Conservation (phyloP, 2,888 invertebrate genomes). For the Scaptomyza caliginosa region DNA sequence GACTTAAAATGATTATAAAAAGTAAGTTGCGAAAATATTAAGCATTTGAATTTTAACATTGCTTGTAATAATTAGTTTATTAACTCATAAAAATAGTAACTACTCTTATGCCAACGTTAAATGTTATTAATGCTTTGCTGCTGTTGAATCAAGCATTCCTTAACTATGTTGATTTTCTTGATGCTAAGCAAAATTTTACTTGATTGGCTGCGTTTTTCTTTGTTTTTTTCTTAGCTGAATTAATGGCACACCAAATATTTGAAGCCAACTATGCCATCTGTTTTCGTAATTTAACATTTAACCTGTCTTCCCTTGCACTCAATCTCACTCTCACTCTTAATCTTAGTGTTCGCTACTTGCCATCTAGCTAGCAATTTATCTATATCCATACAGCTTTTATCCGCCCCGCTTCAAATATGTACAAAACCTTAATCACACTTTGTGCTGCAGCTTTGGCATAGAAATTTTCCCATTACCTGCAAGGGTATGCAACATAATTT, state of each 20-base stretch:
- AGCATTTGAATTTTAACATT: no score
- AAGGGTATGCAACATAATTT: slow-evolving; percentile 66
- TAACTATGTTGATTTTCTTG: slow-evolving; percentile 1
- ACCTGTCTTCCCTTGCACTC: not conserved
- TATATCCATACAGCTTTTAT: slow-evolving; percentile 13
- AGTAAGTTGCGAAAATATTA: no score
- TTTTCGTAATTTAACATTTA: slow-evolving; percentile 13
- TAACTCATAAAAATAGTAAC: no score
- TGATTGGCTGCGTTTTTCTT: slow-evolving; percentile 31
- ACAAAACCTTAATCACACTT: slow-evolving; percentile 65
- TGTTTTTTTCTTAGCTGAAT: not conserved
- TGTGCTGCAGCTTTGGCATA: slow-evolving; percentile 44
- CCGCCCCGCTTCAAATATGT: slow-evolving; percentile 53
- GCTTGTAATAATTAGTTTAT: no score
- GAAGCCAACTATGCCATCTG: not conserved
- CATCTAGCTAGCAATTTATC: slow-evolving; percentile 42
- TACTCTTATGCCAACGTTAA: no score
- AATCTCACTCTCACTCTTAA: not conserved
- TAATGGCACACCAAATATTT: slow-evolving; percentile 13
- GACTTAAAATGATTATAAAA: not conserved
- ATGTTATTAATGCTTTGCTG: not conserved
- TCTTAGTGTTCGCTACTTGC: not conserved
- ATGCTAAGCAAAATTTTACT: no score
- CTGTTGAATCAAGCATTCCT: not conserved
- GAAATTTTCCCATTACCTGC: slow-evolving; percentile 51